A percentile compares a stretch with the other conserved stretches of the same genome.
phyloP scores from a whole-genome alignment of 2,888 invertebrate genomes.

The Baronia brevicornis region DNA sequence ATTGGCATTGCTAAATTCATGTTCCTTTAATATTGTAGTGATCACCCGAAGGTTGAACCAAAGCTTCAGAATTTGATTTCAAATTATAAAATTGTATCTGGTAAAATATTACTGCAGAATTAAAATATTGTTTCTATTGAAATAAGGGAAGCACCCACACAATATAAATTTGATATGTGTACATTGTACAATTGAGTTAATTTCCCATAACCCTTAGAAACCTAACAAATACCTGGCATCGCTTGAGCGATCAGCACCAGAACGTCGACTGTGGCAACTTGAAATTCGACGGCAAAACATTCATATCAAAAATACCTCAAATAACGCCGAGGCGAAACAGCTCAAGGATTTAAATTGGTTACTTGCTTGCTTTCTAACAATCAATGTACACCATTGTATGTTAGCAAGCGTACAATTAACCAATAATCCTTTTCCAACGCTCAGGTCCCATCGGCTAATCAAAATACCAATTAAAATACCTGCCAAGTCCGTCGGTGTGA shows the following conservation, averaged over 20 bases:
- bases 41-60: too few relatives aligned
- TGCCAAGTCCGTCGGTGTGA: slow-evolving; percentile 72
- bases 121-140: too few relatives aligned
- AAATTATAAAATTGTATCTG: too few relatives aligned
- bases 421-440: slow-evolving; percentile 33
- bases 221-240: slow-evolving; percentile 70
- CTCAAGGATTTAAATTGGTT: slow-evolving; percentile 33
- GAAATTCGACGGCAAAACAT: slow-evolving; percentile 48
- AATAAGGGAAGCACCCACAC: too few relatives aligned
- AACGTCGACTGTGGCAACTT: slow-evolving; percentile 28
- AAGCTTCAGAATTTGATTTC: too few relatives aligned
- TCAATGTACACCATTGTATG: slow-evolving; percentile 17
- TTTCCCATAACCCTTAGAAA: slow-evolving; percentile 17
- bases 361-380: slow-evolving; percentile 28
- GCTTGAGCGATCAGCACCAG: slow-evolving; percentile 41
- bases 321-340: slow-evolving; percentile 51
- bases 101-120: too few relatives aligned
- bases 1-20: too few relatives aligned
- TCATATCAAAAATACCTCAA: slow-evolving; percentile 60
- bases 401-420: slow-evolving; percentile 27
- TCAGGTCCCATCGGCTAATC: slow-evolving; percentile 49
- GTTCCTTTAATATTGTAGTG: too few relatives aligned
- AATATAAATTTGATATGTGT: too few relatives aligned
- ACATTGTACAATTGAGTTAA: too few relatives aligned
- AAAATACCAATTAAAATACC: slow-evolving; percentile 73